Conservation (phyloP, 2,113 vertebrate genomes). For the Heptranchias perlo region DNA sequence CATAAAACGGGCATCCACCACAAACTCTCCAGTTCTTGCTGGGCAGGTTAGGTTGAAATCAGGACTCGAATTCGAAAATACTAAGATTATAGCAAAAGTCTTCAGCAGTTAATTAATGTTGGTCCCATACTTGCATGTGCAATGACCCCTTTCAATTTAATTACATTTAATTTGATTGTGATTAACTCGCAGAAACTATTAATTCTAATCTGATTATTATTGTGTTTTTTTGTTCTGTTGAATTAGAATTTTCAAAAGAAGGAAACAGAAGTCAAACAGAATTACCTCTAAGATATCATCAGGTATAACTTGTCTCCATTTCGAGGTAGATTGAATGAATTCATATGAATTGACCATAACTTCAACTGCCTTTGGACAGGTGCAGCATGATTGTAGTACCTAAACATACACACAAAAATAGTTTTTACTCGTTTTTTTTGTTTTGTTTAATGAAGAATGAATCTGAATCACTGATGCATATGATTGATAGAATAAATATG, state of each 20-base stretch:
- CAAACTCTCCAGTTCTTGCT: no score
- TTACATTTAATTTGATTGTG: not conserved
- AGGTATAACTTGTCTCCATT: constrained; percentile 80
- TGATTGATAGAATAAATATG: not conserved
- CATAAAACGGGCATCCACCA: not conserved
- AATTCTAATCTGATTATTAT: not conserved
- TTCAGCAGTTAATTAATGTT: not conserved
- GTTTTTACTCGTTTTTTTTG: not conserved
- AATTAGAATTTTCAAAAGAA: not conserved
- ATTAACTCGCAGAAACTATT: not conserved
- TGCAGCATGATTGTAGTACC: constrained; percentile 79
- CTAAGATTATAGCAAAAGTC: not conserved
- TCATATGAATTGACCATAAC: constrained; percentile 79
- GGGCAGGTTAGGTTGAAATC: no score
- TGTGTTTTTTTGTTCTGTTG: not conserved
- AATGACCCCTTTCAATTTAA: constrained; percentile 5
- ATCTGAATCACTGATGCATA: not conserved
- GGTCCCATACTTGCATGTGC: not conserved
- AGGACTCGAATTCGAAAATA: not conserved
- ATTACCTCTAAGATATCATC: constrained; percentile 75
- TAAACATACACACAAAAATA: constrained; percentile 46
- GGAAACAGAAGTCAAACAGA: not conserved
- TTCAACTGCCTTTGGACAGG: constrained; percentile 74
- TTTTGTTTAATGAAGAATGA: not conserved
- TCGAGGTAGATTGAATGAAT: constrained; percentile 67